Conservation (phyloP, 2,797 vertebrate species). For the Sandelia bainsii region DNA sequence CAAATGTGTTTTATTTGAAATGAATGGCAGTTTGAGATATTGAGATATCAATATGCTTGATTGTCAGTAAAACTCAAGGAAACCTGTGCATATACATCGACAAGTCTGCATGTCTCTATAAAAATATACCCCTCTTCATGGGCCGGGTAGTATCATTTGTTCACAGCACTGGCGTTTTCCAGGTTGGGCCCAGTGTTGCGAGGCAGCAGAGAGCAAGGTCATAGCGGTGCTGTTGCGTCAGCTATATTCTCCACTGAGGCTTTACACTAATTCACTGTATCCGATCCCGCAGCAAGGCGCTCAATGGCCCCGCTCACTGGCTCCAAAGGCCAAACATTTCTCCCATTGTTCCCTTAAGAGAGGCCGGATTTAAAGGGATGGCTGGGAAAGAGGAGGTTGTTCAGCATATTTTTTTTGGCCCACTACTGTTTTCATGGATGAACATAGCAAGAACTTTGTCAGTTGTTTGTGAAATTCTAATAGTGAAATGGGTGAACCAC, state of each 20-base stretch:
- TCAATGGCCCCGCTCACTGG: conserved; percentile 76
- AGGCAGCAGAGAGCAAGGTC: conserved; percentile 65
- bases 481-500: background rate
- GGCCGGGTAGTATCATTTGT: conserved; percentile 26
- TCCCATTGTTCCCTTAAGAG: conserved; percentile 79
- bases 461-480: conserved; percentile 34
- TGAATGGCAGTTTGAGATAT: too few relatives aligned
- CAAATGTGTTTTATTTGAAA: too few relatives aligned
- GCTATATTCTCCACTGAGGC: conserved; percentile 78
- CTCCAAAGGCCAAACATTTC: conserved; percentile 79
- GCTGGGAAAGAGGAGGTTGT: conserved; percentile 62
- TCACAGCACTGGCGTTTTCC: conserved; percentile 43
- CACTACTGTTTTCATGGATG: conserved; percentile 50
- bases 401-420: conserved; percentile 67
- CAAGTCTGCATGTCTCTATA: conserved; percentile 10
- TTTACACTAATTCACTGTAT: conserved; percentile 82
- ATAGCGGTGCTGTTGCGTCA: conserved; percentile 72
- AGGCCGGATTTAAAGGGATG: conserved; percentile 75
- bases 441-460: conserved; percentile 44
- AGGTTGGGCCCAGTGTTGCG: conserved; percentile 54
- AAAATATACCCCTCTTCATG: conserved; percentile 10
- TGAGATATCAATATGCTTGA: too few relatives aligned
- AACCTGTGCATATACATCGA: too few relatives aligned
- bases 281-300: conserved; percentile 71
- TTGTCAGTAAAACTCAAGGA: too few relatives aligned